phyloP scores from a whole-genome alignment of 2,797 vertebrate species.

The Falco novaeseelandiae region DNA sequence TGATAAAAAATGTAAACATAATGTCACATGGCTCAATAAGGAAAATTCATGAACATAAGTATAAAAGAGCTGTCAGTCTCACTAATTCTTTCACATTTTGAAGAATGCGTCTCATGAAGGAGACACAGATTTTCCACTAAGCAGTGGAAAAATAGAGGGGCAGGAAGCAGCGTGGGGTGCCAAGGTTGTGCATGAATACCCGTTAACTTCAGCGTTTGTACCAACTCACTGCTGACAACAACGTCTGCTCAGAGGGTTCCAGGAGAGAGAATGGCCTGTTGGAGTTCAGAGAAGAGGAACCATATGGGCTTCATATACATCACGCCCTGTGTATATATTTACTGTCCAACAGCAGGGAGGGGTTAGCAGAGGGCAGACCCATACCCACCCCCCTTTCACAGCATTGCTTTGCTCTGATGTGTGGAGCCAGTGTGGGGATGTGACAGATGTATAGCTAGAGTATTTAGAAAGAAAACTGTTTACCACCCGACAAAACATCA shows the following conservation, averaged over 20 bases:
- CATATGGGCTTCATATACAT: background rate
- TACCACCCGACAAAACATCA: background rate
- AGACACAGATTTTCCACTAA: background rate
- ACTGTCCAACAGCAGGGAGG: background rate
- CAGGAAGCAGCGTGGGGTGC: background rate
- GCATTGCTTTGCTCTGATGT: background rate
- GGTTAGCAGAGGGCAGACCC: background rate
- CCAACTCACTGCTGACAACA: background rate
- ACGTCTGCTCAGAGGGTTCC: background rate
- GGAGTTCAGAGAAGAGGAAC: background rate
- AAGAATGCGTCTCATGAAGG: background rate
- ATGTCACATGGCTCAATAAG: background rate
- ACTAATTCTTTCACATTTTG: background rate
- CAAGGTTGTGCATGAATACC: background rate
- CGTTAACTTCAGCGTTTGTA: background rate
- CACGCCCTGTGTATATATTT: background rate
- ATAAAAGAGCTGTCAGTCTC: background rate
- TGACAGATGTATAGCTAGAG: background rate
- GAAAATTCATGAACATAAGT: background rate
- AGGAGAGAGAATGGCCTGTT: background rate
- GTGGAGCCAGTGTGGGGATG: fast-evolving
- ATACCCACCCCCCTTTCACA: background rate
- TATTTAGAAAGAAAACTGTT: background rate
- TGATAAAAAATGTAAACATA: background rate
- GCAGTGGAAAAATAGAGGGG: background rate